Base-by-base conservation (phyloP, 2,888 invertebrate genomes). In the Xestia sexstrigata region DNA sequence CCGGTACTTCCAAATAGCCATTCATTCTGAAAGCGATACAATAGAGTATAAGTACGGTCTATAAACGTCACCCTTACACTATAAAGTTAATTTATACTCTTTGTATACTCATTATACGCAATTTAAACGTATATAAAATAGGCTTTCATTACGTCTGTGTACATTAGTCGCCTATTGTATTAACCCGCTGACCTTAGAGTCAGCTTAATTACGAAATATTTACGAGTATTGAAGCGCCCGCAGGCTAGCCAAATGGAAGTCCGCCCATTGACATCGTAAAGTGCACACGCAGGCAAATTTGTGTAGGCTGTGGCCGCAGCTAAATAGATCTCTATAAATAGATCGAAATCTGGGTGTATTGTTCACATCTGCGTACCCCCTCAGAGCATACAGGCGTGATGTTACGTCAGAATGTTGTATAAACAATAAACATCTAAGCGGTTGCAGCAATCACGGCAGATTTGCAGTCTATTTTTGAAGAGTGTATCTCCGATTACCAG, bases 141-240 rank as follows among this genome's bases (percentile, higher is more conserved):
- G 74, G 67, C 39, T 74, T 82, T 78, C 70, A 85, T 85, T 85
- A 76, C 69, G 65, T 85, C 63, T 84, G 63, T 74, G 81, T 81
- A 86, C 86, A 87, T 87, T 81, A 78, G 81, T 79, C 84, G 78
- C 62, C 74, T 76, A 83, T 84, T 81, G 83, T 83, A 81, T 88
- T 83, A 84, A 83, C 80, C 81, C 83, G 75, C 74, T 86, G 86
- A 86, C 85, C 86, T 84, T 82, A 85, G 74, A 84, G 81, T 87
- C 81, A 78, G 90, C 85, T 88, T 88, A 84, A 88, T 89, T 88
- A 84, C 87, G 79, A 89, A 88, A 84, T 90, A 90, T 90, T 90
- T 90, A 90, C 85, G 88, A 88, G 81, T 87, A 88, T 90, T 86
- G 87, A 84, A 84, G 85, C 71, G 62, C 15, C 71, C 55, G n/a